These are phyloP conservation scores for Sipha flava DNA, from an alignment of 1,140 invertebrate species.

Conservation along the genomic window DNA sequence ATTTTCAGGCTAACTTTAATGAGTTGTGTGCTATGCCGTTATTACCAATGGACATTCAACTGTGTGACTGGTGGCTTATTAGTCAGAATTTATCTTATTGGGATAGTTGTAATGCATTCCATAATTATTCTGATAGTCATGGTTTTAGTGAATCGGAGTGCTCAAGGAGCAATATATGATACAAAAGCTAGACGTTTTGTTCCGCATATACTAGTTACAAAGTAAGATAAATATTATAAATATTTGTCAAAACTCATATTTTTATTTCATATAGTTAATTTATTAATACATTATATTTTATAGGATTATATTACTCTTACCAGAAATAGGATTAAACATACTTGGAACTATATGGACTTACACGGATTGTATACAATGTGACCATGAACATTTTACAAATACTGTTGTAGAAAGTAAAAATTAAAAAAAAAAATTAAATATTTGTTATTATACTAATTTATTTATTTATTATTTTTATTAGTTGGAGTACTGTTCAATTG, in stretches of 20 bases:
- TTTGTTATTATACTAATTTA: conserved; percentile 28
- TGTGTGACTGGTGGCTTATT: conserved; percentile 56
- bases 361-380: conserved; percentile 53
- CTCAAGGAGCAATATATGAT: conserved; percentile 61
- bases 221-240: conserved; percentile 50
- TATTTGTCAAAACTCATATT: not conserved
- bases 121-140: conserved; percentile 53
- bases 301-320: conserved; percentile 60
- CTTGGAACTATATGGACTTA: conserved; percentile 76
- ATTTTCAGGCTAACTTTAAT: conserved; percentile 56
- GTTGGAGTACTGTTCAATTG: conserved; percentile 71
- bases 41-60: conserved; percentile 55
- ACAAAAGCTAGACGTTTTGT: conserved; percentile 55
- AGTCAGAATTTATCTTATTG: conserved; percentile 57
- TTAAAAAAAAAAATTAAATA: conserved; percentile 30
- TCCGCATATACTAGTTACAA: conserved; percentile 56
- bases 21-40: conserved; percentile 53
- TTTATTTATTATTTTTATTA: conserved; percentile 43
- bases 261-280: not conserved
- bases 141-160: conserved; percentile 58
- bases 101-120: conserved; percentile 53
- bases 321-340: conserved; percentile 66
- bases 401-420: conserved; percentile 59
- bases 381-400: conserved; percentile 58
- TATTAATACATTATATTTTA: conserved; percentile 39